Evolutionary conservation across 1,140 invertebrate genomes (phyloP).

Genomic region (Brachionus asplanchnoidis): DNA sequence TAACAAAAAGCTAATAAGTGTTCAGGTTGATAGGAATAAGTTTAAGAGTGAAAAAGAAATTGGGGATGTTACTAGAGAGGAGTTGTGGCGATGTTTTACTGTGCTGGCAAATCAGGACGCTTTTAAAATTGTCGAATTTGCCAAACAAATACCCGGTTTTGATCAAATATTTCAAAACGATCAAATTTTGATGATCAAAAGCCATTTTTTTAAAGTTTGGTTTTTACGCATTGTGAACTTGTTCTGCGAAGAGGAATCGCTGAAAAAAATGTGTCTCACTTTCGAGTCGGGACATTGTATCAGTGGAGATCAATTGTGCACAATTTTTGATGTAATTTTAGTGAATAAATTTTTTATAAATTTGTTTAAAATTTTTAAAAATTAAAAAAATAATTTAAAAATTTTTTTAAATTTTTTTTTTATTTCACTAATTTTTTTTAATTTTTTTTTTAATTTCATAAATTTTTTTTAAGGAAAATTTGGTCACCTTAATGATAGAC

Average conservation of each 20-base stretch:
- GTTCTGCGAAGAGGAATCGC: background rate
- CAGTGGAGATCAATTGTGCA: background rate
- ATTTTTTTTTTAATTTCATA: too few species aligned
- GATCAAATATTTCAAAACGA: background rate
- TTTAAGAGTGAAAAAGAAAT: background rate
- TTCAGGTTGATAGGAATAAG: background rate
- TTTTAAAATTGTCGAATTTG: constrained; percentile 21
- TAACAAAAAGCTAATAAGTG: background rate
- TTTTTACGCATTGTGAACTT: background rate
- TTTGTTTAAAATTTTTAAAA: too few species aligned
- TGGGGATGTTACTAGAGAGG: background rate
- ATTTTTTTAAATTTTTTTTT: constrained; percentile 8
- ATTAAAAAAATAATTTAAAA: too few species aligned
- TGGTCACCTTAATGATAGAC: background rate
- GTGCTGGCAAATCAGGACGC: background rate
- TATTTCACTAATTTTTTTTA: background rate
- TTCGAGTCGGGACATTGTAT: background rate
- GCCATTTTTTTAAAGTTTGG: constrained; percentile 11
- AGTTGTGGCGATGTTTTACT: constrained; percentile 13
- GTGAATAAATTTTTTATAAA: background rate
- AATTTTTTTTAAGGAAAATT: background rate
- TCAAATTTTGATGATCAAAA: constrained; percentile 8
- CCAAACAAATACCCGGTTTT: constrained; percentile 27
- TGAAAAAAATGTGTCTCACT: background rate
- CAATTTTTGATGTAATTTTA: background rate